phyloP scores from a whole-genome alignment of 2,888 invertebrate species.

The Temnothorax ravouxi region DNA sequence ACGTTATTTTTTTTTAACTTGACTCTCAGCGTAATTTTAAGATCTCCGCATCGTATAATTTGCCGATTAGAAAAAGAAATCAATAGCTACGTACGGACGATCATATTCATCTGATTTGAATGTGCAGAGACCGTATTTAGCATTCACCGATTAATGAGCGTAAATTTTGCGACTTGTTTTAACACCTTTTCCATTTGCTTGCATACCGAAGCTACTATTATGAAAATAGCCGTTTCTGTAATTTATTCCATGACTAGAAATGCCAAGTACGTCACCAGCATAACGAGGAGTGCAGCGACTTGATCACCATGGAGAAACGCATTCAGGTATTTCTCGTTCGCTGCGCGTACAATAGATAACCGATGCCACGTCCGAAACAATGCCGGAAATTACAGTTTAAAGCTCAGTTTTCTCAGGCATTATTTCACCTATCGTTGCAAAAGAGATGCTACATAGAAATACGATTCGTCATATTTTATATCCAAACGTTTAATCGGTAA shows the following conservation, averaged over 20 bases:
- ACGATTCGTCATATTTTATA: background rate
- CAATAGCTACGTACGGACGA: background rate
- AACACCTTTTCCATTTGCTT: background rate
- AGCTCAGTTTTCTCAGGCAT: conserved; percentile 3
- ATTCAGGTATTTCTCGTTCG: conserved; percentile 88
- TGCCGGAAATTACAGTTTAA: background rate
- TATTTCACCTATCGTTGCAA: conserved; percentile 14
- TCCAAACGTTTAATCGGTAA: conserved; percentile 24
- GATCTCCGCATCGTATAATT: conserved; percentile 12
- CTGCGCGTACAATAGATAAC: conserved; percentile 10
- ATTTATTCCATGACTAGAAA: conserved; percentile 89
- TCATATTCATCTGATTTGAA: background rate
- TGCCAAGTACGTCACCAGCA: conserved; percentile 96
- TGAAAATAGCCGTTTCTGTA: conserved; percentile 79
- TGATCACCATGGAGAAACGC: conserved; percentile 97
- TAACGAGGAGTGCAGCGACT: conserved; percentile 97
- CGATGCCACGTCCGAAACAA: background rate
- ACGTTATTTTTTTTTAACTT: background rate
- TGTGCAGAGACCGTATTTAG: background rate
- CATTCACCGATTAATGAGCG: background rate
- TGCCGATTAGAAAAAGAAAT: background rate
- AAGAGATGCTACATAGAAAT: conserved; percentile 1
- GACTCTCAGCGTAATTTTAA: background rate
- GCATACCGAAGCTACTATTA: conserved; percentile 28
- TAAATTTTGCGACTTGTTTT: background rate